phyloP scores from a whole-genome alignment of 2,113 vertebrate species.

The Calidris pygmaea region DNA sequence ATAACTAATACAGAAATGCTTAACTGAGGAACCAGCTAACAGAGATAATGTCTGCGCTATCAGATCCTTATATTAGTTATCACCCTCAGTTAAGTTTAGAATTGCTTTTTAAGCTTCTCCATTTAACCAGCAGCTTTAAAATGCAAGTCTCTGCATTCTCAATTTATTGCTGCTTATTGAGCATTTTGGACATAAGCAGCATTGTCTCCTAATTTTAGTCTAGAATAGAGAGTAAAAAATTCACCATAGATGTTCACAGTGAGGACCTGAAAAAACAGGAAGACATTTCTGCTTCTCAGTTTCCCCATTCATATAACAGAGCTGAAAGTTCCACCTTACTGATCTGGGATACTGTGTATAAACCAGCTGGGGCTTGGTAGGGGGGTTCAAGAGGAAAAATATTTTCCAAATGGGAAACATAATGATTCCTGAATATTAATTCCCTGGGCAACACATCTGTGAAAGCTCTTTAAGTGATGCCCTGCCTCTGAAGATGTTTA shows the following conservation, averaged over 20 bases:
- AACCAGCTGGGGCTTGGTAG: background rate
- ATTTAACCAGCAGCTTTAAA: conserved; percentile 15
- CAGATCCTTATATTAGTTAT: conserved; percentile 45
- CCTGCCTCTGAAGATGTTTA: background rate
- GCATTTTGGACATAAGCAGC: background rate
- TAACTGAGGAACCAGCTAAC: conserved; percentile 23
- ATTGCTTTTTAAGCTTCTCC: conserved; percentile 50
- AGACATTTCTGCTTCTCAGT: background rate
- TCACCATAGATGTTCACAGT: background rate
- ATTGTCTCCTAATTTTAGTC: background rate
- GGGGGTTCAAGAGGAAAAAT: background rate
- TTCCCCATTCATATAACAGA: background rate
- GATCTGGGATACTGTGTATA: background rate
- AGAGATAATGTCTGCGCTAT: conserved; percentile 46
- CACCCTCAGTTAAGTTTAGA: conserved; percentile 38
- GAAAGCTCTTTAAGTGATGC: background rate
- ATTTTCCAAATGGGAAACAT: background rate
- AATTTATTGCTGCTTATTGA: background rate
- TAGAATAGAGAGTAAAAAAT: background rate
- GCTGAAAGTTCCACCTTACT: background rate
- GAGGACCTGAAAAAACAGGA: background rate
- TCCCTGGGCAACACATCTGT: background rate
- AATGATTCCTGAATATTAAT: background rate
- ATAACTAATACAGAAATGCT: conserved; percentile 22
- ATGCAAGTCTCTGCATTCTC: background rate